These are phyloP conservation scores for Listrodromus nycthemerus DNA, from an alignment of 2,888 invertebrate species.

Conservation along the genomic window DNA sequence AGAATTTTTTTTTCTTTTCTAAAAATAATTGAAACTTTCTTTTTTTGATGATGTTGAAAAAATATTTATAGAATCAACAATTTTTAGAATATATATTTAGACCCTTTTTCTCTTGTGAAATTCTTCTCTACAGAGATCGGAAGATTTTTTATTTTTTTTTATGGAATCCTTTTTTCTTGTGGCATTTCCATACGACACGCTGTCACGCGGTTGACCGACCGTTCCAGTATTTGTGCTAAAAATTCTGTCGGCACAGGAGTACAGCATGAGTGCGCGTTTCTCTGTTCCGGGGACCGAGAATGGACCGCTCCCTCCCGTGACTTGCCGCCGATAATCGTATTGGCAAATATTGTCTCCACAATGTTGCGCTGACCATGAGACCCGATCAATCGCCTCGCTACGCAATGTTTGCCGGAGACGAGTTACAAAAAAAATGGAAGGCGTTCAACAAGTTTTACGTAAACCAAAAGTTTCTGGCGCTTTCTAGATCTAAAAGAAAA, in stretches of 20 bases:
- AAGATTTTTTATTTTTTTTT: too few relatives aligned
- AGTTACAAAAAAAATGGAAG: not conserved
- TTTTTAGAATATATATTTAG: too few relatives aligned
- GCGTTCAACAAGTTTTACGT: not conserved
- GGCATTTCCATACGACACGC: too few relatives aligned
- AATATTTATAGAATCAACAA: too few relatives aligned
- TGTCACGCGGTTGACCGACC: constrained; percentile 4
- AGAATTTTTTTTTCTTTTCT: too few relatives aligned
- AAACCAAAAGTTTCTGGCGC: too few relatives aligned
- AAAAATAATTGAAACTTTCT: too few relatives aligned
- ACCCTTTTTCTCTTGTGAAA: too few relatives aligned
- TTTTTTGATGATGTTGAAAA: too few relatives aligned
- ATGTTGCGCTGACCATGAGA: constrained; percentile 32
- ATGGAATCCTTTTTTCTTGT: not conserved
- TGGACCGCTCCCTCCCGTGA: constrained; percentile 24
- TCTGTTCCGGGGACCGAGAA: constrained; percentile 43
- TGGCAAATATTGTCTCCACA: constrained; percentile 45
- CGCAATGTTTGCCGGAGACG: not conserved
- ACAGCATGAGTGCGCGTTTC: constrained; percentile 27
- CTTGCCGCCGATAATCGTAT: constrained; percentile 40
- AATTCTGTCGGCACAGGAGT: constrained; percentile 19
- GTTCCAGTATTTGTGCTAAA: constrained; percentile 9
- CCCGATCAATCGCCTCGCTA: constrained; percentile 19
- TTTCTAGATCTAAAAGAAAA: too few relatives aligned
- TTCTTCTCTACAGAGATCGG: too few relatives aligned